A percentile compares a stretch with the other conserved stretches of the same genome.
phyloP scores from a whole-genome alignment of 1,140 invertebrate genomes.

The Zaprionus camerounensis region DNA sequence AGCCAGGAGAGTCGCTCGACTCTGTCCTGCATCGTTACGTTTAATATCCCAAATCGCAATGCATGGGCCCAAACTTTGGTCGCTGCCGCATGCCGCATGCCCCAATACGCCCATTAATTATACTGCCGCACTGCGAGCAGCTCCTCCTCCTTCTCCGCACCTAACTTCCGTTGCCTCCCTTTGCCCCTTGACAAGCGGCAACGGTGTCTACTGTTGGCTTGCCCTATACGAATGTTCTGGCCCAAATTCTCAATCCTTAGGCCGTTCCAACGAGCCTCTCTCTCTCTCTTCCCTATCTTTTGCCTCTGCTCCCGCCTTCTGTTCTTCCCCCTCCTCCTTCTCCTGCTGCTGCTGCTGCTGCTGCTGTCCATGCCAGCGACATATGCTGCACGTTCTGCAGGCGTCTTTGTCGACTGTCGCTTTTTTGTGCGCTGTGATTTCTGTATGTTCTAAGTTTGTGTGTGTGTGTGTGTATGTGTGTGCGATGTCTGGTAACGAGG shows the following conservation, averaged over 20 bases:
- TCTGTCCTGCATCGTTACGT: conserved; percentile 66
- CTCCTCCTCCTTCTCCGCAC: conserved; percentile 9
- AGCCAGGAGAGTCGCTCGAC: not conserved
- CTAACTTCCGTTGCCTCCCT: conserved; percentile 32
- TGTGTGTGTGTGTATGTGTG: conserved; percentile 11
- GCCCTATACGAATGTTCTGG: not conserved
- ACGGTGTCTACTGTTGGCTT: not conserved
- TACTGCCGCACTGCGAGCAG: conserved; percentile 69
- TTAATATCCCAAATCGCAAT: conserved; percentile 73
- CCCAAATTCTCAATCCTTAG: conserved; percentile 4
- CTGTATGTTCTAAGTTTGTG: conserved; percentile 9
- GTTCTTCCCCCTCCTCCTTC: not conserved
- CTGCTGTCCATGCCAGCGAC: conserved; percentile 29
- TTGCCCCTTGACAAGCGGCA: not conserved
- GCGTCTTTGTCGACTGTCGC: conserved; percentile 61
- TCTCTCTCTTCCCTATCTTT: not conserved
- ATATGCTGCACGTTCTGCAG: conserved; percentile 64
- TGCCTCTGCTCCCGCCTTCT: not conserved
- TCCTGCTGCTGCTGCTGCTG: not conserved
- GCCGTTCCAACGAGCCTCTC: not conserved
- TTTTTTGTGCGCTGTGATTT: conserved; percentile 64
- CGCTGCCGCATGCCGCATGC: conserved; percentile 32
- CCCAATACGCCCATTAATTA: conserved; percentile 80
- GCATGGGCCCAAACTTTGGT: conserved; percentile 24
- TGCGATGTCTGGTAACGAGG: conserved; percentile 19